Evolutionary conservation across 1,140 invertebrate genomes (phyloP).

Genomic region (Eriosoma lanigerum): DNA sequence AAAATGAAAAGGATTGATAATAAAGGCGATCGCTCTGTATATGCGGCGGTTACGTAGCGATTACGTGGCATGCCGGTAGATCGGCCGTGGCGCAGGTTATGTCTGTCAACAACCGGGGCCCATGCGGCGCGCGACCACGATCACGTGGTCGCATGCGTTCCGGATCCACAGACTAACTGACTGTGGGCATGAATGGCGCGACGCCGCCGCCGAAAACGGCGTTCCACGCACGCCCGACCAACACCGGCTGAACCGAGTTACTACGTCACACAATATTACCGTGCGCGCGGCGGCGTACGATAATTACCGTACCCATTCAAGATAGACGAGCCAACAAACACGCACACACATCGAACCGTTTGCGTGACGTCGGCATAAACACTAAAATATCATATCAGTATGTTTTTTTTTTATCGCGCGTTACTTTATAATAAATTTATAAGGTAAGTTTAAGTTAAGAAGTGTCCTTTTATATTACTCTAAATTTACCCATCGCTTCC

Average conservation of each 20-base stretch:
- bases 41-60: background rate
- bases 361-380: background rate
- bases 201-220: constrained; percentile 5
- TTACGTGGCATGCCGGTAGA: constrained; percentile 50
- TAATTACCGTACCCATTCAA: constrained; percentile 49
- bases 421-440: too few species aligned
- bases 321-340: background rate
- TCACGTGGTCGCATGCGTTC: constrained; percentile 29
- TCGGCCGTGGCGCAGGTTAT: constrained; percentile 51
- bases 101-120: constrained; percentile 45
- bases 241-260: background rate
- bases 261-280: constrained; percentile 44
- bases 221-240: background rate
- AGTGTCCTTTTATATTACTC: background rate
- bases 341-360: background rate
- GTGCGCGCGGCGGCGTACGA: constrained; percentile 4
- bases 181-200: constrained; percentile 49
- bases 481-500: constrained; percentile 50
- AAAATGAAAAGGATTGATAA: background rate
- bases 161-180: constrained; percentile 44
- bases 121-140: background rate
- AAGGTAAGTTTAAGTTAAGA: background rate
- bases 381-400: background rate
- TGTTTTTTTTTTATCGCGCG: background rate
- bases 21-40: constrained; percentile 35